phyloP scores from a whole-genome alignment of 2,888 invertebrate species.

The Noctua janthe region DNA sequence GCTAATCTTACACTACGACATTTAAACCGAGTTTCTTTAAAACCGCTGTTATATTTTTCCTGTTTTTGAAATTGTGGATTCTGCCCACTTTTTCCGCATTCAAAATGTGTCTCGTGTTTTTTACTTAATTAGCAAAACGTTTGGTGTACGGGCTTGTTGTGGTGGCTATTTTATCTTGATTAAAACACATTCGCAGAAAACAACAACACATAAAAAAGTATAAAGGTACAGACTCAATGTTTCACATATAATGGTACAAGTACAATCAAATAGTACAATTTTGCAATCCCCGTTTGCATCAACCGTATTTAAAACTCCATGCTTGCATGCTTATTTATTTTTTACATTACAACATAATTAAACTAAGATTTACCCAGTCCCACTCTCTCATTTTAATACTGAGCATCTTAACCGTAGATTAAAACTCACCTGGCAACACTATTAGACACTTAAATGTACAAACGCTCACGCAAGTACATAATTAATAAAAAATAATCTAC shows the following conservation, averaged over 20 bases:
- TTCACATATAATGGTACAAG: neutral
- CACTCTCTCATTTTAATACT: slow-evolving; percentile 8
- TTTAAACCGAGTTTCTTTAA: slow-evolving; percentile 45
- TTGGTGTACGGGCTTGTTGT: slow-evolving; percentile 30
- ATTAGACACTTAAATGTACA: slow-evolving; percentile 27
- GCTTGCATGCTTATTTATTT: slow-evolving; percentile 9
- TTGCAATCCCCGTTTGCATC: slow-evolving; percentile 14
- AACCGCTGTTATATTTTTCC: slow-evolving; percentile 31
- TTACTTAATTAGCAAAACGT: slow-evolving; percentile 50
- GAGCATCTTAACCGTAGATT: neutral
- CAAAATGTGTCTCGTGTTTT: slow-evolving; percentile 32
- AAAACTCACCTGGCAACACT: slow-evolving; percentile 27
- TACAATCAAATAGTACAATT: too few species aligned
- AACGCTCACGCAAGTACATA: slow-evolving; percentile 16
- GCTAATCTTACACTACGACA: slow-evolving; percentile 54
- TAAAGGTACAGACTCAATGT: neutral
- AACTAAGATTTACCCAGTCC: neutral
- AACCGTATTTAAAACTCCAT: neutral
- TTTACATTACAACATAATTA: neutral
- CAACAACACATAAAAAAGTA: slow-evolving; percentile 1
- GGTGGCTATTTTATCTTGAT: slow-evolving; percentile 55
- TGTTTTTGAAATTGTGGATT: slow-evolving; percentile 17
- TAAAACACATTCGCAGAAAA: slow-evolving; percentile 45
- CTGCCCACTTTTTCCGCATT: slow-evolving; percentile 33
- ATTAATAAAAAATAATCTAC: slow-evolving; percentile 31